Percentiles rank a stretch among this genome's conserved stretches.
phyloP scores from a whole-genome alignment of 92 coral and sea anemone genomes.

The Actinernus sp. region DNA sequence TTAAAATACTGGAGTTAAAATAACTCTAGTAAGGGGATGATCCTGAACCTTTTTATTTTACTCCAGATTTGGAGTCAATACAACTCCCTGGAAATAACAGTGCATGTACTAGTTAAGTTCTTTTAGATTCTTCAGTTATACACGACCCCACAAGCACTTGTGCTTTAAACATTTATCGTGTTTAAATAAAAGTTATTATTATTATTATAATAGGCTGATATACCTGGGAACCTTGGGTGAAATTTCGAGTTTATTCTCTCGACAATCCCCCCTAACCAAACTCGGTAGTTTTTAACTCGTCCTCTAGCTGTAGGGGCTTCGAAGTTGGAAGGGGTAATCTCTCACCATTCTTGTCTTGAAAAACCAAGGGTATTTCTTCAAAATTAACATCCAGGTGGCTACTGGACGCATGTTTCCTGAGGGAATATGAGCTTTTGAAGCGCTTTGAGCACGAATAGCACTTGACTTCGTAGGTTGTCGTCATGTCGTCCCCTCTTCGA shows the following conservation, averaged over 20 bases:
- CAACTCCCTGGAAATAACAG: too few relatives aligned
- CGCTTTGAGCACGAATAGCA: not conserved
- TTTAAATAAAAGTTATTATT: too few relatives aligned
- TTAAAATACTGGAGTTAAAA: too few relatives aligned
- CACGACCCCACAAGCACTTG: too few relatives aligned
- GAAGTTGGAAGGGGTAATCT: not conserved
- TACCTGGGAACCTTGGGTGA: not conserved
- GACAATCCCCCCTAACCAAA: not conserved
- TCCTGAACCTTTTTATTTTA: too few relatives aligned
- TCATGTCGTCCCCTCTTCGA: too few relatives aligned
- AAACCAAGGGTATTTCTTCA: not conserved
- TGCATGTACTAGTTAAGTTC: too few relatives aligned
- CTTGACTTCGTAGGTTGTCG: not conserved
- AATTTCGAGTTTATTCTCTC: not conserved
- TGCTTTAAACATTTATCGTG: too few relatives aligned
- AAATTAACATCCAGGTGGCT: not conserved
- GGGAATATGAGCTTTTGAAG: not conserved
- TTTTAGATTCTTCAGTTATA: too few relatives aligned
- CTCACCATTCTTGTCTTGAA: not conserved
- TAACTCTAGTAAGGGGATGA: too few relatives aligned
- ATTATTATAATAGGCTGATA: too few relatives aligned
- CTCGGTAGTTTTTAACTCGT: not conserved
- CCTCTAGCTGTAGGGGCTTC: not conserved
- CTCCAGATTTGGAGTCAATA: too few relatives aligned
- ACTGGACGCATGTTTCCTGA: not conserved